Evolutionary conservation across 2,113 vertebrate genomes (phyloP).

Genomic region (Carassius carassius): DNA sequence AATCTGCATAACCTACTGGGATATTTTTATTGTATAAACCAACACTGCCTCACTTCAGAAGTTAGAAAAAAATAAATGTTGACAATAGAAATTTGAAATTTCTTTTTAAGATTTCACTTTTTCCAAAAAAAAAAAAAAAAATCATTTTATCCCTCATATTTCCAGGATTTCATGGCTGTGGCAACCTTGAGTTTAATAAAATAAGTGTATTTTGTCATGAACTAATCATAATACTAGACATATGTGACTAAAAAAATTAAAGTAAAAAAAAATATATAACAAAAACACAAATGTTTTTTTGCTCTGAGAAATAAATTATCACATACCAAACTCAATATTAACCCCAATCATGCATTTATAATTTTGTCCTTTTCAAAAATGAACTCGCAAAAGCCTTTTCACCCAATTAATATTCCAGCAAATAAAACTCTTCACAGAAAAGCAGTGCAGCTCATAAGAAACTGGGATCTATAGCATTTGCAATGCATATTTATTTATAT

Average conservation of each 20-base stretch:
- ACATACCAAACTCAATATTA: background rate
- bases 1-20: background rate
- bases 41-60: background rate
- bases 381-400: background rate
- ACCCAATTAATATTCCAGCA: background rate
- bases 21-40: background rate
- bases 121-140: background rate
- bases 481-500: background rate
- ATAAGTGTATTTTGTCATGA: background rate
- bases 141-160: background rate
- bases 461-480: background rate
- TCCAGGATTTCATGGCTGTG: background rate
- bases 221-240: background rate
- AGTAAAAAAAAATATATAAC: background rate
- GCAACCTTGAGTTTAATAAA: background rate
- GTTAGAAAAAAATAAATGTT: background rate
- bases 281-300: conserved; percentile 2
- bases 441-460: background rate
- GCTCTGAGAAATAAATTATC: conserved; percentile 29
- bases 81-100: background rate
- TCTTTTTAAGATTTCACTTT: background rate
- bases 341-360: background rate
- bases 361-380: background rate
- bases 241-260: background rate
- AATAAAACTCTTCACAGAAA: background rate